Percentiles rank a stretch among this genome's conserved stretches.
These are phyloP conservation scores for Phenganax stokvisi DNA, from an alignment of 92 coral and sea anemone species.

Conservation along the genomic window DNA sequence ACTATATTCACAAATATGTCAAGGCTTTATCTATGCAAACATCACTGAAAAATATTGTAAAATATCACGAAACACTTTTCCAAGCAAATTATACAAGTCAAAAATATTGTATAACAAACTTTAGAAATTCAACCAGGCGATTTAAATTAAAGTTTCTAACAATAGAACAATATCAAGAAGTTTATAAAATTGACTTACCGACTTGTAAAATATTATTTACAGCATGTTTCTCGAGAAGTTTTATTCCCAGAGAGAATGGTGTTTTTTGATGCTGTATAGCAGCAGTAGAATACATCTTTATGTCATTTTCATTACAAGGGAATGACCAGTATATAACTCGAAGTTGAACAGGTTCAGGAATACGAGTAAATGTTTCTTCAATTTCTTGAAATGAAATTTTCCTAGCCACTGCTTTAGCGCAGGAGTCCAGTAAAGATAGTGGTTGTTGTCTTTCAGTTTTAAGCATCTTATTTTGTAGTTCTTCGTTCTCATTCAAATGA, in stretches of 20 bases:
- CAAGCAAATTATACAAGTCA: background rate
- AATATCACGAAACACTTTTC: slow-evolving; percentile 2
- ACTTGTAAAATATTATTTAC: slow-evolving; percentile 91
- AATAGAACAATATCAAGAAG: slow-evolving; percentile 36
- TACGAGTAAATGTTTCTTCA: slow-evolving; percentile 76
- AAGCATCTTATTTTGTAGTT: slow-evolving; percentile 53
- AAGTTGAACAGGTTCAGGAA: slow-evolving; percentile 96
- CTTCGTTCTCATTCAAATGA: slow-evolving; percentile 35
- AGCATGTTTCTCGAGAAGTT: slow-evolving; percentile 72
- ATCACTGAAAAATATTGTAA: slow-evolving; percentile 40
- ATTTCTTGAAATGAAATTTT: slow-evolving; percentile 92
- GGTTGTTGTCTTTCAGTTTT: slow-evolving; percentile 61
- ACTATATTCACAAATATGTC: slow-evolving; percentile 54
- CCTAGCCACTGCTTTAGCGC: slow-evolving; percentile 85
- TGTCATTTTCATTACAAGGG: slow-evolving; percentile 90
- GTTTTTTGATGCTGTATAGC: slow-evolving; percentile 70
- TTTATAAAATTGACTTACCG: slow-evolving; percentile 64
- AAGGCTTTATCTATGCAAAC: slow-evolving; percentile 44
- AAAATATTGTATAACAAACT: slow-evolving; percentile 13
- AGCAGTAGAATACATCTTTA: slow-evolving; percentile 74
- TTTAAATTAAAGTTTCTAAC: slow-evolving; percentile 35
- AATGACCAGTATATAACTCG: slow-evolving; percentile 92
- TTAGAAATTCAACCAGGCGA: slow-evolving; percentile 29
- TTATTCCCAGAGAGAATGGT: slow-evolving; percentile 82
- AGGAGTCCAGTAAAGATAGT: slow-evolving; percentile 71